A percentile compares a stretch with the other conserved stretches of the same genome.
These are phyloP conservation scores for Nyctibius bracteatus DNA, from an alignment of 2,113 vertebrate species.

Conservation along the genomic window DNA sequence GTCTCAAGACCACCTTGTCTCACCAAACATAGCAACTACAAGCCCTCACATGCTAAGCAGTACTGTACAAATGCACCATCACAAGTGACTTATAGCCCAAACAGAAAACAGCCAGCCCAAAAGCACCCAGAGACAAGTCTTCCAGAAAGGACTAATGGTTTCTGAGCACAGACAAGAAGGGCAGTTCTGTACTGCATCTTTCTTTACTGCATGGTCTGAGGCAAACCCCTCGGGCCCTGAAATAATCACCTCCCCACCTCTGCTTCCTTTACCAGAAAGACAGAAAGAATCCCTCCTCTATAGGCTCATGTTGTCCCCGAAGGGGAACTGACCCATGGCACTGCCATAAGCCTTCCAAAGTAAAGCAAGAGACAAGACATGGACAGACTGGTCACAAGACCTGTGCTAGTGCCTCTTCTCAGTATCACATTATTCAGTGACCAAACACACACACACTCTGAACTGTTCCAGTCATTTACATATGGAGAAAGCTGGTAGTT, in stretches of 20 bases:
- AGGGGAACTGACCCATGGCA: rapidly evolving
- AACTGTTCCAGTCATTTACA: neutral
- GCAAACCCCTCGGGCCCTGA: neutral
- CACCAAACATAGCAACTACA: neutral
- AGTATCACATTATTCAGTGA: rapidly evolving
- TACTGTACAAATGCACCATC: neutral
- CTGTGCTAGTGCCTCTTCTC: neutral
- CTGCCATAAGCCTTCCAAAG: neutral
- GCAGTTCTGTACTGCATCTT: neutral
- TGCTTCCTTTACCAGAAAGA: neutral
- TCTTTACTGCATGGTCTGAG: neutral
- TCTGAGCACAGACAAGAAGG: neutral
- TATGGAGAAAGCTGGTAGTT: neutral
- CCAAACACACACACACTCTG: neutral
- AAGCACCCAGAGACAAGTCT: neutral
- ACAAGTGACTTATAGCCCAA: neutral
- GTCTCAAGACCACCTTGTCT: neutral
- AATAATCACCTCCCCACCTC: neutral
- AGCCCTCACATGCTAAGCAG: neutral
- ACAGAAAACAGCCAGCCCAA: neutral
- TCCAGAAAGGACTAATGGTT: neutral
- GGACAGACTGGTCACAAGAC: neutral
- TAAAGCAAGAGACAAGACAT: neutral
- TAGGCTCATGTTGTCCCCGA: neutral
- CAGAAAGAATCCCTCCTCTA: neutral